Evolutionary conservation across 1,140 invertebrate species (phyloP).

Genomic region (Drosophila athabasca): DNA sequence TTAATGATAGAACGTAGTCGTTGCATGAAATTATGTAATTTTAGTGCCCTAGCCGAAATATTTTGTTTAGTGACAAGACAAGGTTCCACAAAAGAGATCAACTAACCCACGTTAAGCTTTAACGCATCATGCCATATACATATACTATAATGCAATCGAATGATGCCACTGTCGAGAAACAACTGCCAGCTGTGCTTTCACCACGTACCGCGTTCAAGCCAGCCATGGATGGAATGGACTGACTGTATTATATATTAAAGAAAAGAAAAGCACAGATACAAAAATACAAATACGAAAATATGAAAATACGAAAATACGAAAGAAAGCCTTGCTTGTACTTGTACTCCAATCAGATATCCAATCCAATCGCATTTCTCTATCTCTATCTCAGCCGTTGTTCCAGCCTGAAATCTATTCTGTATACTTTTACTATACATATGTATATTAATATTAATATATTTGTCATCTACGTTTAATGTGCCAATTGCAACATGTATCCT

Average conservation of each 20-base stretch:
- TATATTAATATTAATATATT: constrained; percentile 66
- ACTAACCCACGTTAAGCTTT: constrained; percentile 58
- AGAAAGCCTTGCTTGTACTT: constrained; percentile 7
- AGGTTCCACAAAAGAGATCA: constrained; percentile 37
- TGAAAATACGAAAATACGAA: not conserved
- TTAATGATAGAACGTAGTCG: constrained; percentile 61
- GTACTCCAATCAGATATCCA: constrained; percentile 27
- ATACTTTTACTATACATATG: constrained; percentile 21
- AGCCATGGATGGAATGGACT: constrained; percentile 53
- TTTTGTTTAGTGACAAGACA: constrained; percentile 66
- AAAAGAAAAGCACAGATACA: not conserved
- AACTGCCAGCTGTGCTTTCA: constrained; percentile 72
- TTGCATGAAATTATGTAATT: constrained; percentile 80
- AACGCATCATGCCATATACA: constrained; percentile 63
- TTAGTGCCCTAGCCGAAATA: constrained; percentile 78
- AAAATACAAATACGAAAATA: constrained; percentile 4
- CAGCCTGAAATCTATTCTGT: constrained; percentile 49
- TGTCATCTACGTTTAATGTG: constrained; percentile 76
- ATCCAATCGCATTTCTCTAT: constrained; percentile 49
- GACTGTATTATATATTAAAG: constrained; percentile 71
- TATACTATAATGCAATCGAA: constrained; percentile 46
- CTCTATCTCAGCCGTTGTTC: constrained; percentile 14
- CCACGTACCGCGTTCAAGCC: constrained; percentile 48
- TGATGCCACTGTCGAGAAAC: constrained; percentile 27
- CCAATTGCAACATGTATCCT: constrained; percentile 67